A percentile compares a stretch with the other conserved stretches of the same genome.
Conservation (phyloP, 64 coral and sea anemone genomes). For the Dendrophyllia cribrosa region DNA sequence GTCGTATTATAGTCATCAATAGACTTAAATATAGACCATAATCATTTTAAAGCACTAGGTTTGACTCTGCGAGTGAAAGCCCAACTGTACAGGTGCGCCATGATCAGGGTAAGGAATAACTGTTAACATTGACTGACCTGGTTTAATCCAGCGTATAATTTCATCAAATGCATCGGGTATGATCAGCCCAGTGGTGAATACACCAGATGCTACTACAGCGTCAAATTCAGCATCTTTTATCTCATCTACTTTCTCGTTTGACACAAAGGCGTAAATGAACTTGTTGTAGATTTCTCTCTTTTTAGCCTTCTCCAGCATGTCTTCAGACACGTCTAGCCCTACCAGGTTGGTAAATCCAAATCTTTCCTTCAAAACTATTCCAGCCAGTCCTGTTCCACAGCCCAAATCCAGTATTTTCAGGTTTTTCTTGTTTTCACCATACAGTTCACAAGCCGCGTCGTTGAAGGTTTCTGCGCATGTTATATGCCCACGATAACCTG, state of each 20-base stretch:
- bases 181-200: conserved; percentile 37
- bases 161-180: conserved; percentile 29
- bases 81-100: too few species aligned
- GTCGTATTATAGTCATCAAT: too few species aligned
- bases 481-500: background rate
- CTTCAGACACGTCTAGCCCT: conserved; percentile 36
- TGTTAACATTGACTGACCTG: background rate
- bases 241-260: conserved; percentile 3
- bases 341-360: conserved; percentile 33
- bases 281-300: conserved; percentile 47
- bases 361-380: conserved; percentile 23
- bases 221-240: conserved; percentile 39
- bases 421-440: background rate
- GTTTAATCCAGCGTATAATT: conserved; percentile 43
- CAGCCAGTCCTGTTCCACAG: conserved; percentile 27
- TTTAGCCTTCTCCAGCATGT: conserved; percentile 33
- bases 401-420: conserved; percentile 21
- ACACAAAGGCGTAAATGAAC: conserved; percentile 16
- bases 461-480: background rate
- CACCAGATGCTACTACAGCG: conserved; percentile 5
- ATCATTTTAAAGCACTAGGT: too few species aligned
- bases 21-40: too few species aligned
- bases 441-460: background rate
- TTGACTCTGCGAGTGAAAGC: too few species aligned
- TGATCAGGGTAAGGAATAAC: background rate